phyloP scores from a whole-genome alignment of 2,797 vertebrate species.

The Paedocypris micromegethes region DNA sequence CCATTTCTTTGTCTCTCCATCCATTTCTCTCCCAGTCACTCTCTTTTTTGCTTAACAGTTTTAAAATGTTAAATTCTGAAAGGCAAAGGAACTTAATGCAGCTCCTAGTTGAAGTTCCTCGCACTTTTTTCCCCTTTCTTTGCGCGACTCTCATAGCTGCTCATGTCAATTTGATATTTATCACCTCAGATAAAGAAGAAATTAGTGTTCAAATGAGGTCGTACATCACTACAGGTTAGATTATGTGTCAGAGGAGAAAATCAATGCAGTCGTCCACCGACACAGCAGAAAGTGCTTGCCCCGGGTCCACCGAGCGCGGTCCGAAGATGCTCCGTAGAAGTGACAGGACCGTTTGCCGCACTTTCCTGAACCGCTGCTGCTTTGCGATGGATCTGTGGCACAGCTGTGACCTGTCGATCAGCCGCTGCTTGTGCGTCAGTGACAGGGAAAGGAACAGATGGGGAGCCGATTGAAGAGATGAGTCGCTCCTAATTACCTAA shows the following conservation, averaged over 20 bases:
- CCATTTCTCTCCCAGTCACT: too few relatives aligned
- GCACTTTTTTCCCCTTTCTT: background rate
- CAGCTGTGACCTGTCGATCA: conserved; percentile 55
- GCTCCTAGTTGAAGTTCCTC: too few relatives aligned
- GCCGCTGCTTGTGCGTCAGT: conserved; percentile 51
- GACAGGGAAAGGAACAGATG: conserved; percentile 61
- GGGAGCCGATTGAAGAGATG: conserved; percentile 63
- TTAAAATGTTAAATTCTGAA: too few relatives aligned
- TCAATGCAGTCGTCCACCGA: conserved; percentile 66
- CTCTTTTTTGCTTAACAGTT: too few relatives aligned
- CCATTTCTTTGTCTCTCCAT: too few relatives aligned
- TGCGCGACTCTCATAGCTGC: conserved; percentile 55
- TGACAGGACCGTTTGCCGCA: too few relatives aligned
- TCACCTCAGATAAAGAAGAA: conserved; percentile 77
- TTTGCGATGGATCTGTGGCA: conserved; percentile 3
- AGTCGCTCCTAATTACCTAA: conserved; percentile 75
- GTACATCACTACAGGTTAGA: conserved; percentile 74
- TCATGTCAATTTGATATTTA: conserved; percentile 77
- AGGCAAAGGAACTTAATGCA: too few relatives aligned
- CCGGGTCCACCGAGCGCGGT: conserved; percentile 45
- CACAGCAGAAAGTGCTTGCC: conserved; percentile 55
- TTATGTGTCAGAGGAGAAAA: conserved; percentile 71
- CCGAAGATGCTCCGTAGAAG: too few relatives aligned
- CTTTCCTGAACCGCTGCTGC: background rate
- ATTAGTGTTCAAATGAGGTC: conserved; percentile 79